Base-by-base conservation (phyloP, 2,888 invertebrate species). In the Diarsia mendica region DNA sequence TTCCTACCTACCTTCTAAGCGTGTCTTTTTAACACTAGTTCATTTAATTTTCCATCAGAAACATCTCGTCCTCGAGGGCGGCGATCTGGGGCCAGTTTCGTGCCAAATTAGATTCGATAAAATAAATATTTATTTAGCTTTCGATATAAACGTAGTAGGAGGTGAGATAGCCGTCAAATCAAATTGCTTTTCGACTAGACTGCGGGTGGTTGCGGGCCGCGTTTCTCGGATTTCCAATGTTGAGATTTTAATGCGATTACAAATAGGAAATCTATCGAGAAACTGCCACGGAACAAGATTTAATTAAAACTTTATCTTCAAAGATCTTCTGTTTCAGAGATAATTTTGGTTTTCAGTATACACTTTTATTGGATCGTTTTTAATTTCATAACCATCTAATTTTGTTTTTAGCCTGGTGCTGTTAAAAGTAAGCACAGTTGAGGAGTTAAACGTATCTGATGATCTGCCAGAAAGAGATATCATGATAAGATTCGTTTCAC, bases 21-120 rank as follows among this genome's bases (percentile, higher is more conserved):
- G 49, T 66, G 58, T 39, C 49, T 70, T 67, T 65, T 80, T 69
- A 75, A 68, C 65, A 76, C 76, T 74, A 75, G 60, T 67, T 76
- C 61, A 84, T 84, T 81, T 69, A 71, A 77, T 82, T 83, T 76
- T 70, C 71, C 69, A 84, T 82, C 67, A 71, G 72, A 73, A 79
- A 75, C 72, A 81, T 72, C 61, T 83, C 83, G 85, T 78, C 78
- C 87, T 87, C 89, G 92, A 92, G 90, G 91, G 90, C 89, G 88
- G 89, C 89, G 85, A 86, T 82, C 90, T 84, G 90, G 91, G 92
- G 93, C 93, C 92, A 89, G 93, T 92, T 88, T 90, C 93, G 95
- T 94, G 96, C 96, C 95, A 96, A 96, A 96, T 96, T 96, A 96
- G 95, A 95, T 94, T 93, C 93, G 94, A 93, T 95, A 96, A 95